These are phyloP conservation scores for Diadema setosum DNA, from an alignment of 35 echinoderm and acorn worm species.

Conservation along the genomic window DNA sequence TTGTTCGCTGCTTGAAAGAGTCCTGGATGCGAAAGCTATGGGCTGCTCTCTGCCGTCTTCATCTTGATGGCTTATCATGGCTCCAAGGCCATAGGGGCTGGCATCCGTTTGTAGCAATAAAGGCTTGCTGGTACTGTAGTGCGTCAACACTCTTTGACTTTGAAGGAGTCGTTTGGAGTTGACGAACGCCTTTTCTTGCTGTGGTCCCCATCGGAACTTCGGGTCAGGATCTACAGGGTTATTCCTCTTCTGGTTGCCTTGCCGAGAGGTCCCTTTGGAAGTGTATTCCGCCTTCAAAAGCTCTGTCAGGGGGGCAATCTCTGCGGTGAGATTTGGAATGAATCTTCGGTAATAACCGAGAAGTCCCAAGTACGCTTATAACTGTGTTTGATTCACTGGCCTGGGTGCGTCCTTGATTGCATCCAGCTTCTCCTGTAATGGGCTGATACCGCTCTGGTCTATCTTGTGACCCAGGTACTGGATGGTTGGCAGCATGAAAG, in stretches of 20 bases:
- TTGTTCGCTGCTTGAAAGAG: conserved; percentile 10
- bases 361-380: conserved; percentile 38
- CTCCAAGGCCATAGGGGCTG: conserved; percentile 57
- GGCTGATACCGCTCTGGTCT: background rate
- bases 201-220: conserved; percentile 31
- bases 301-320: conserved; percentile 24
- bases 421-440: conserved; percentile 3
- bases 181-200: conserved; percentile 20
- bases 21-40: conserved; percentile 49
- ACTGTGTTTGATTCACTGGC: conserved; percentile 15
- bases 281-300: conserved; percentile 34
- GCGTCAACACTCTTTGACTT: conserved; percentile 6
- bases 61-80: conserved; percentile 32
- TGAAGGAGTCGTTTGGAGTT: conserved; percentile 16
- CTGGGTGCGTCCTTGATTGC: conserved; percentile 1
- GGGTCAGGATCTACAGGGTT: background rate
- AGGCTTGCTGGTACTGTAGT: conserved; percentile 35
- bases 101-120: conserved; percentile 49
- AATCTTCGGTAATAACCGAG: conserved; percentile 61
- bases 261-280: background rate
- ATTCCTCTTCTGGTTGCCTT: background rate
- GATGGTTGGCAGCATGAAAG: background rate
- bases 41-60: conserved; percentile 39
- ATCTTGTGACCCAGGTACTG: conserved; percentile 24
- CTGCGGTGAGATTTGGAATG: conserved; percentile 33